Evolutionary conservation across 2,113 vertebrate species (phyloP).

Genomic region (Leuciscus idus): DNA sequence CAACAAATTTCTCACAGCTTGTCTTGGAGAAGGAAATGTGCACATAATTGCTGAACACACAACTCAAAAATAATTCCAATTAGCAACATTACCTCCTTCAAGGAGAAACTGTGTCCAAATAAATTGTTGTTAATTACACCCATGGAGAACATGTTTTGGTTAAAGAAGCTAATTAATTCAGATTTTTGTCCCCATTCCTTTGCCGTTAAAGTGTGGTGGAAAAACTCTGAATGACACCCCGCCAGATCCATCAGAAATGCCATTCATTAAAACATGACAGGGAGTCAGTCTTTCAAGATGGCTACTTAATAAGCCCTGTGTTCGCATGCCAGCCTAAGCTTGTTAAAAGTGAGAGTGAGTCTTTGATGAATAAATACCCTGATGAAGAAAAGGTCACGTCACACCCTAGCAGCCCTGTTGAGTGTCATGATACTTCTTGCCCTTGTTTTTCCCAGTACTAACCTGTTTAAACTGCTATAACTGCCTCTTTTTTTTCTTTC

Average conservation of each 20-base stretch:
- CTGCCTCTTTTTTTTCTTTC: neutral
- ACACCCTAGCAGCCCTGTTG: neutral
- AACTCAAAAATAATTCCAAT: constrained; percentile 74
- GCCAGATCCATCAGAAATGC: constrained; percentile 40
- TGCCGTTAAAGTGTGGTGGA: constrained; percentile 39
- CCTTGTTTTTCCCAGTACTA: constrained; percentile 1
- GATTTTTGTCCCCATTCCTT: constrained; percentile 60
- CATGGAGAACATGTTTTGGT: constrained; percentile 70
- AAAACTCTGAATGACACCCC: constrained; percentile 11
- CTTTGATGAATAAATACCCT: constrained; percentile 21
- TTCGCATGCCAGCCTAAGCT: constrained; percentile 9
- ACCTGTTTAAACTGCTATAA: neutral
- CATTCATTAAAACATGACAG: constrained; percentile 35
- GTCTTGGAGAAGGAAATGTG: constrained; percentile 57
- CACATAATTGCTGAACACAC: constrained; percentile 65
- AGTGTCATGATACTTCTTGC: neutral
- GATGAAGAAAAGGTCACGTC: constrained; percentile 26
- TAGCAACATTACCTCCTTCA: constrained; percentile 73
- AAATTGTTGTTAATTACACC: constrained; percentile 76
- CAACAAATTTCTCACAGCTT: constrained; percentile 54
- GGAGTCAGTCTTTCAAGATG: constrained; percentile 41
- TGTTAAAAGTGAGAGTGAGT: constrained; percentile 14
- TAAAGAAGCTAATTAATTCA: constrained; percentile 73
- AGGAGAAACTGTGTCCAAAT: constrained; percentile 75
- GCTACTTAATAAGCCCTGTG: constrained; percentile 15